Percentiles rank a stretch among this genome's conserved stretches.
These are phyloP conservation scores for Drosophila nigromelanica DNA, from an alignment of 1,140 invertebrate species.

Conservation along the genomic window DNA sequence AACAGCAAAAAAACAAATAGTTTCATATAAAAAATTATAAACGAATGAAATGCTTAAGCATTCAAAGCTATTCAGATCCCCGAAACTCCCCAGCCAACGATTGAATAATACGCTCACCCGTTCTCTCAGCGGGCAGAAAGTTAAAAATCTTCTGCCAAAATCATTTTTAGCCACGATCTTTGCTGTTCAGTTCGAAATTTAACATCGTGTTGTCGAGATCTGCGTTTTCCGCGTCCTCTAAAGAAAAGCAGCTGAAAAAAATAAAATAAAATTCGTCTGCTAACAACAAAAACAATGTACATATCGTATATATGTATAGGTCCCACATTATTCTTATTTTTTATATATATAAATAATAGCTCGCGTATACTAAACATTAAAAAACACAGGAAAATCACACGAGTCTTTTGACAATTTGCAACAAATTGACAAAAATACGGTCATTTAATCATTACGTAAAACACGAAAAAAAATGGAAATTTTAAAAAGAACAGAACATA, in stretches of 20 bases:
- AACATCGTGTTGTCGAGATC: constrained; percentile 72
- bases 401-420: constrained; percentile 67
- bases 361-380: constrained; percentile 63
- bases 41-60: constrained; percentile 69
- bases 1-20: constrained; percentile 40
- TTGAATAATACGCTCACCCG: constrained; percentile 38
- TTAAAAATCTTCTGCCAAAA: constrained; percentile 63
- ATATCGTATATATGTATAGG: constrained; percentile 57
- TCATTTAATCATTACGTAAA: constrained; percentile 81
- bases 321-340: constrained; percentile 42
- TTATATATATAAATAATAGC: constrained; percentile 74
- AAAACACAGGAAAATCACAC: constrained; percentile 44
- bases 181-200: constrained; percentile 77
- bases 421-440: constrained; percentile 79
- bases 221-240: constrained; percentile 36
- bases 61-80: background rate
- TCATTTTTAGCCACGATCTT: constrained; percentile 74
- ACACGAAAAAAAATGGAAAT: constrained; percentile 31
- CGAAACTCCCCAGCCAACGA: background rate
- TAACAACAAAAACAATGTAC: constrained; percentile 54
- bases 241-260: constrained; percentile 14
- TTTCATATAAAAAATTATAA: constrained; percentile 73
- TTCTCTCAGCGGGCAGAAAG: constrained; percentile 43
- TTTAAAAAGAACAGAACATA: constrained; percentile 29
- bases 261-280: constrained; percentile 41